Evolutionary conservation across 2,797 vertebrate genomes (phyloP).

Genomic region (Sphenopsis melanotis): DNA sequence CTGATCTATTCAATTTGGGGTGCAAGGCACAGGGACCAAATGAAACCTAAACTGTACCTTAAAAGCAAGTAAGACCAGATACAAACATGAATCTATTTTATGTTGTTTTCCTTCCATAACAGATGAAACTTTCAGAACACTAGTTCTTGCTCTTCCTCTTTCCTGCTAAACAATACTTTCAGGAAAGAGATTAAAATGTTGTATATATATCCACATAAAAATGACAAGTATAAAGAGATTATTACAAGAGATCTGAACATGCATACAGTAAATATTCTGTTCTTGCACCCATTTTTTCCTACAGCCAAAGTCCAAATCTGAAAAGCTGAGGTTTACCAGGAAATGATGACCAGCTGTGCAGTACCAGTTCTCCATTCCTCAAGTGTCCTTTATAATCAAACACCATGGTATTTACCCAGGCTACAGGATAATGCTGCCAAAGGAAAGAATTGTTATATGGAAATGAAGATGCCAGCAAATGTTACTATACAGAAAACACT

Average conservation of each 20-base stretch:
- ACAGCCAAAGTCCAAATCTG: background rate
- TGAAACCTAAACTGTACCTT: background rate
- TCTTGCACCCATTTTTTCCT: background rate
- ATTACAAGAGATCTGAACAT: background rate
- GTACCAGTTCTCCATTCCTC: conserved; percentile 86
- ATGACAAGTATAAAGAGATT: background rate
- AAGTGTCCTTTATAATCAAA: conserved; percentile 98
- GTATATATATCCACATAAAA: background rate
- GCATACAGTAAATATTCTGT: background rate
- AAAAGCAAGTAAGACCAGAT: background rate
- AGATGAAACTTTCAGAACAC: background rate
- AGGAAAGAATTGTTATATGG: background rate
- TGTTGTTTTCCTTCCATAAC: background rate
- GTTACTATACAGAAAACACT: background rate
- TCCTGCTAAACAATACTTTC: background rate
- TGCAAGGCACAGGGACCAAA: background rate
- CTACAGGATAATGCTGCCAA: conserved; percentile 93
- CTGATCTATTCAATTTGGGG: background rate
- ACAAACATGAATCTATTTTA: background rate
- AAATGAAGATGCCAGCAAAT: background rate
- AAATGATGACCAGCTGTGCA: conserved; percentile 98
- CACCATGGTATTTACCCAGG: conserved; percentile 99
- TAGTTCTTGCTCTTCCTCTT: background rate
- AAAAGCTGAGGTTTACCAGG: conserved; percentile 82
- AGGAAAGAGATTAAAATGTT: background rate